A percentile compares a stretch with the other conserved stretches of the same genome.
Conservation (phyloP, 1,140 invertebrate species). For the Drosophila arizonae region DNA sequence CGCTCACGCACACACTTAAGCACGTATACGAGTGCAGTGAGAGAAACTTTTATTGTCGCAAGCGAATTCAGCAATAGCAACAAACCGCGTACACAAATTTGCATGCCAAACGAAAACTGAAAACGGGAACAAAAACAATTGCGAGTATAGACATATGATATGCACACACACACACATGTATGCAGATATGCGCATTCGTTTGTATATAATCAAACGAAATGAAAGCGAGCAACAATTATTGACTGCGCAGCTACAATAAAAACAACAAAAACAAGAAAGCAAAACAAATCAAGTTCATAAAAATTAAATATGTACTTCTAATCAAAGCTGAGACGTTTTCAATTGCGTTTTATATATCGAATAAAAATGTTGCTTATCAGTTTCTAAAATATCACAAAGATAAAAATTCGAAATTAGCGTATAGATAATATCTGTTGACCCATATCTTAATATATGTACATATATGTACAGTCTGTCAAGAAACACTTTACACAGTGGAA, state of each 20-base stretch:
- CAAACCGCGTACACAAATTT: constrained; percentile 51
- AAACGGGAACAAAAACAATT: constrained; percentile 48
- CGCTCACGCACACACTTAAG: constrained; percentile 12
- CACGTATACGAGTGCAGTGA: neutral
- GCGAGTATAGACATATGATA: constrained; percentile 33
- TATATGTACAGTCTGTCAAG: too few relatives aligned
- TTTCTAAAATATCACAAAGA: neutral
- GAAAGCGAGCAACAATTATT: constrained; percentile 45
- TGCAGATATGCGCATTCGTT: neutral
- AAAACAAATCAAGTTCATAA: constrained; percentile 4
- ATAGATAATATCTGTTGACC: too few relatives aligned
- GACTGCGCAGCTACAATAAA: constrained; percentile 38
- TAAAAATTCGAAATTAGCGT: too few relatives aligned
- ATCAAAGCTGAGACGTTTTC: neutral
- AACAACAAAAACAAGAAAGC: neutral
- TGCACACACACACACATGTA: neutral
- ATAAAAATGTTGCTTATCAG: neutral
- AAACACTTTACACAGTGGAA: too few relatives aligned
- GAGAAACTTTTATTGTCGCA: constrained; percentile 35
- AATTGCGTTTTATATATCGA: neutral
- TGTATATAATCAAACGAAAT: constrained; percentile 23
- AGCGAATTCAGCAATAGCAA: constrained; percentile 45
- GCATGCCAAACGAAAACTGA: constrained; percentile 56
- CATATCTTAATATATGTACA: too few relatives aligned
- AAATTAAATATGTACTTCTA: neutral